These are phyloP conservation scores for Solenopsis fugax DNA, from an alignment of 1,140 invertebrate genomes.

Conservation along the genomic window DNA sequence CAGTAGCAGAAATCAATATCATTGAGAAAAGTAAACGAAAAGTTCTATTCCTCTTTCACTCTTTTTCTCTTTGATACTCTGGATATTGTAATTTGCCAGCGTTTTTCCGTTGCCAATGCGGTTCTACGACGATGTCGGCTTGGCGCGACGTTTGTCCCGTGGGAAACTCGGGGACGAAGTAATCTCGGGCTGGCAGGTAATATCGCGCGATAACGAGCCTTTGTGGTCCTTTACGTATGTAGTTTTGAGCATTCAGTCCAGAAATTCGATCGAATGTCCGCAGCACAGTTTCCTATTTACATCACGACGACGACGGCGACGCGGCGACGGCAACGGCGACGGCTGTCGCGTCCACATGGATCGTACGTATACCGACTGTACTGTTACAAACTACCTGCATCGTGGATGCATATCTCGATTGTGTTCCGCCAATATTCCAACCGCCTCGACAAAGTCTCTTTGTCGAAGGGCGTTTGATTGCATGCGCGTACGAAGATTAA, in stretches of 20 bases:
- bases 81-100: neutral
- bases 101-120: slow-evolving; percentile 23
- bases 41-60: neutral
- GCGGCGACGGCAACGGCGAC: slow-evolving; percentile 12
- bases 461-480: slow-evolving; percentile 69
- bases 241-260: slow-evolving; percentile 68
- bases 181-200: slow-evolving; percentile 68
- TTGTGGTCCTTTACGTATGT: slow-evolving; percentile 63
- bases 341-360: slow-evolving; percentile 31
- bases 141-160: slow-evolving; percentile 19
- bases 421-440: slow-evolving; percentile 36
- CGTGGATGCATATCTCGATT: slow-evolving; percentile 67
- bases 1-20: neutral
- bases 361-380: slow-evolving; percentile 42
- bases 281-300: slow-evolving; percentile 60
- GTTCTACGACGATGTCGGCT: neutral
- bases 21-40: neutral
- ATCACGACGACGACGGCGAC: slow-evolving; percentile 30
- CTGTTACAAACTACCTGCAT: slow-evolving; percentile 69
- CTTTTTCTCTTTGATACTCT: neutral
- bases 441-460: slow-evolving; percentile 49
- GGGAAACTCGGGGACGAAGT: slow-evolving; percentile 35
- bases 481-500: slow-evolving; percentile 57
- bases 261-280: slow-evolving; percentile 69
- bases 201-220: slow-evolving; percentile 70